phyloP scores from a whole-genome alignment of 2,888 invertebrate species.

The Vanessa cardui region DNA sequence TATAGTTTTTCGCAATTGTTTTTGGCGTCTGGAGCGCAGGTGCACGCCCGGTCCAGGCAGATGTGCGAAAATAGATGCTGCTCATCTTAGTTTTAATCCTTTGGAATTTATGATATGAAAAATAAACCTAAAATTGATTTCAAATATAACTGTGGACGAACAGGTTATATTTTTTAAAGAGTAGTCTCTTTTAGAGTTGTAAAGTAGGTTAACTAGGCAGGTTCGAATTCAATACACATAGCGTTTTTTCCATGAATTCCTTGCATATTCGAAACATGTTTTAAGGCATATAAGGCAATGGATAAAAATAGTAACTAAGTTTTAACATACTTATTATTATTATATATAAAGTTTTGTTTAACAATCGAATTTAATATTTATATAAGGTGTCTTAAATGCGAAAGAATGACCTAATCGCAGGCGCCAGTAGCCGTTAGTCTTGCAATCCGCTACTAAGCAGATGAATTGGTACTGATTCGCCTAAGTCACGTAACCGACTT shows the following conservation, averaged over 20 bases:
- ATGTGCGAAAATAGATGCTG: slow-evolving; percentile 55
- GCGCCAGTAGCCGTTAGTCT: slow-evolving; percentile 45
- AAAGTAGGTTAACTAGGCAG: background rate
- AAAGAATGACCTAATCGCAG: slow-evolving; percentile 61
- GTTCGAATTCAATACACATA: too few species aligned
- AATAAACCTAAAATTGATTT: slow-evolving; percentile 20
- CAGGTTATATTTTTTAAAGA: background rate
- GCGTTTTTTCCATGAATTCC: too few species aligned
- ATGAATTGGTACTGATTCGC: slow-evolving; percentile 57
- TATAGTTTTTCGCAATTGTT: slow-evolving; percentile 68
- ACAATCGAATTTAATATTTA: too few species aligned
- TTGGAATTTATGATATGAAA: slow-evolving; percentile 12
- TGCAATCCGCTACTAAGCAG: slow-evolving; percentile 43
- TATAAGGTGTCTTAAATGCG: slow-evolving; percentile 37
- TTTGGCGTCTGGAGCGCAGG: slow-evolving; percentile 60
- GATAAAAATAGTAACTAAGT: too few species aligned
- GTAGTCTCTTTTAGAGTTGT: background rate
- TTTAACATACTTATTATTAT: too few species aligned
- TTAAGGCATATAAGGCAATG: too few species aligned
- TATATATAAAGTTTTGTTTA: too few species aligned
- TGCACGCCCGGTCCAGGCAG: slow-evolving; percentile 60
- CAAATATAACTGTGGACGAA: background rate
- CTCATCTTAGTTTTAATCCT: slow-evolving; percentile 36
- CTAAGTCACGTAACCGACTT: slow-evolving; percentile 64
- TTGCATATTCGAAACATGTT: too few species aligned